phyloP scores from a whole-genome alignment of 2,113 vertebrate species.

The Phrynosoma blainvillii region DNA sequence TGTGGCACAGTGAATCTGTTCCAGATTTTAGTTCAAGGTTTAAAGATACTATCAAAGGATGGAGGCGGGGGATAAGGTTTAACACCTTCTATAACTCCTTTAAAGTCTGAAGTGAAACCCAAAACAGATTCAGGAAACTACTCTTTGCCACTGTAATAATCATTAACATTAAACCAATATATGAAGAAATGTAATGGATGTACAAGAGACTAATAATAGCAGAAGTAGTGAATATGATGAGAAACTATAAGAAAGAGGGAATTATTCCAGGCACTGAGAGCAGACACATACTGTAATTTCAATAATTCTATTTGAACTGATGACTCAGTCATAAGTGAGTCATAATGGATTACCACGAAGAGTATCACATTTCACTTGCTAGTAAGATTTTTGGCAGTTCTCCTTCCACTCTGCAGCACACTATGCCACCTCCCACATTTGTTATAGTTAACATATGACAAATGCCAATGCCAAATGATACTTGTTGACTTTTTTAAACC shows the following conservation, averaged over 20 bases:
- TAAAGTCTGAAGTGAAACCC: too few relatives aligned
- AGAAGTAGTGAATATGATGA: background rate
- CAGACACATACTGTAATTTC: background rate
- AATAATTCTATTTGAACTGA: conserved; percentile 6
- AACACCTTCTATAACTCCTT: too few relatives aligned
- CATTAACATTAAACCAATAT: background rate
- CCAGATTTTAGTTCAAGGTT: too few relatives aligned
- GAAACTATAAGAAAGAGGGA: conserved; percentile 22
- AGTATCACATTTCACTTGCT: conserved; percentile 10
- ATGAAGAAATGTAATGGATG: conserved; percentile 29
- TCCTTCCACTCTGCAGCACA: background rate
- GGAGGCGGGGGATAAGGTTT: too few relatives aligned
- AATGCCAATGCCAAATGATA: conserved; percentile 13
- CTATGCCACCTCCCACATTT: background rate
- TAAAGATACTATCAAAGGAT: too few relatives aligned
- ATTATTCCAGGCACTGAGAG: conserved; percentile 19
- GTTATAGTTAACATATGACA: conserved; percentile 14
- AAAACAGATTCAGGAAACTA: too few relatives aligned
- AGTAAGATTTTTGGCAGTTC: background rate
- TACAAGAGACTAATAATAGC: conserved; percentile 31
- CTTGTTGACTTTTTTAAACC: conserved; percentile 19
- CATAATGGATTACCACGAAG: conserved; percentile 31
- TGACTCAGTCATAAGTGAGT: conserved; percentile 5
- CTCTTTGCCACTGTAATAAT: too few relatives aligned
- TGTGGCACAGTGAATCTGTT: too few relatives aligned